phyloP scores from a whole-genome alignment of 2,113 vertebrate genomes.

The Anolis carolinensis region DNA sequence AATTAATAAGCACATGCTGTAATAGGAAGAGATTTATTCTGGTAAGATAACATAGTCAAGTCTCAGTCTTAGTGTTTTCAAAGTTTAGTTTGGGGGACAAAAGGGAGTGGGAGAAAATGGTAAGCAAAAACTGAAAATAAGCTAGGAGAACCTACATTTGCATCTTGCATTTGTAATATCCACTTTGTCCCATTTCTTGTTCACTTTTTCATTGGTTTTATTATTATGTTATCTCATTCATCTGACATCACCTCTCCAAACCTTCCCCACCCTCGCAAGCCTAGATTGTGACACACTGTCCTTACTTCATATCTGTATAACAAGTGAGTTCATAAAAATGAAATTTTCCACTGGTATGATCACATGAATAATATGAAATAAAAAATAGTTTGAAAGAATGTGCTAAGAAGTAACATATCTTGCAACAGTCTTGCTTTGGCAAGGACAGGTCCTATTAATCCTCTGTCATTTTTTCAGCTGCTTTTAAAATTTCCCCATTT shows the following conservation, averaged over 20 bases:
- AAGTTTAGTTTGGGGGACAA: neutral
- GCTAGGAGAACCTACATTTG: neutral
- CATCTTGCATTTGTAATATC: neutral
- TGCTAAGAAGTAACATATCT: neutral
- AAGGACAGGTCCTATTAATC: no score
- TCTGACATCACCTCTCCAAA: neutral
- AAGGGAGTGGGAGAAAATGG: neutral
- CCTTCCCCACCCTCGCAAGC: neutral
- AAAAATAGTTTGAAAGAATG: neutral
- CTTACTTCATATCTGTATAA: neutral
- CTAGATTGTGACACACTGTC: neutral
- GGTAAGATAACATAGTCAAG: neutral
- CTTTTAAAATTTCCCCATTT: no score
- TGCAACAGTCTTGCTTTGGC: no score
- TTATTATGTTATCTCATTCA: neutral
- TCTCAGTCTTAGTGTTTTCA: neutral
- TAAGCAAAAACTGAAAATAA: neutral
- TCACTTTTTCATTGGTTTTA: neutral
- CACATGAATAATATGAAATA: neutral
- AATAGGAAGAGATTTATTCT: neutral
- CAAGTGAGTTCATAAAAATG: neutral
- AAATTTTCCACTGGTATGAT: neutral
- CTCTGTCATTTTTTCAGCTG: no score
- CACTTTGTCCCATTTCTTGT: neutral
- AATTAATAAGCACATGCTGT: slow-evolving; percentile 19